Evolutionary conservation across 2,888 invertebrate genomes (phyloP).

Genomic region (Diaphora mendica): DNA sequence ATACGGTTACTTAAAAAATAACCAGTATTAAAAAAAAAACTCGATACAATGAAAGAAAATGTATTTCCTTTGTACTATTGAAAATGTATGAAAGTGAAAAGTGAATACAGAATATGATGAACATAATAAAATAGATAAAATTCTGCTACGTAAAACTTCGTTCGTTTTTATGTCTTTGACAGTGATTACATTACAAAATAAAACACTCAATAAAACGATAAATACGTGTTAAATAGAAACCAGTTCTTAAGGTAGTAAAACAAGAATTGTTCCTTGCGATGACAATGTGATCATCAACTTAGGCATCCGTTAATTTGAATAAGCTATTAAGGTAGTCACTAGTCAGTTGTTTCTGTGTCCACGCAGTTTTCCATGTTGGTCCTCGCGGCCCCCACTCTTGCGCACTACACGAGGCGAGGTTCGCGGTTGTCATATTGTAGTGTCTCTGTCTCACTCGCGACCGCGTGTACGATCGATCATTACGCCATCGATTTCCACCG

Average conservation of each 20-base stretch:
- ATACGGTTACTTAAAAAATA: not conserved
- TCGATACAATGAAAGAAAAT: not conserved
- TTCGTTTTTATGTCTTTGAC: constrained; percentile 26
- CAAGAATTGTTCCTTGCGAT: constrained; percentile 42
- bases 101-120: not conserved
- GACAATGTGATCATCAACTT: constrained; percentile 29
- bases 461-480: constrained; percentile 72
- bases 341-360: constrained; percentile 62
- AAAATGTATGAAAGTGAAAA: not conserved
- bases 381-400: constrained; percentile 75
- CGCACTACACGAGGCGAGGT: constrained; percentile 58
- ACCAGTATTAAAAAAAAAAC: not conserved
- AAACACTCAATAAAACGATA: constrained; percentile 25
- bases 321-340: constrained; percentile 23
- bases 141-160: not conserved
- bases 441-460: constrained; percentile 70
- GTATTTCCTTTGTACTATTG: not conserved
- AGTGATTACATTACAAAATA: constrained; percentile 23
- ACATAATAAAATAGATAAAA: not conserved
- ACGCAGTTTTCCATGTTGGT: constrained; percentile 75
- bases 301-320: constrained; percentile 44
- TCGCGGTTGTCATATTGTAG: constrained; percentile 62
- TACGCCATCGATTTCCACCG: constrained; percentile 65
- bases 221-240: constrained; percentile 32
- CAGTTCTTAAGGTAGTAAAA: constrained; percentile 39